Conservation (phyloP, 2,888 invertebrate species). For the Clivina fossor region DNA sequence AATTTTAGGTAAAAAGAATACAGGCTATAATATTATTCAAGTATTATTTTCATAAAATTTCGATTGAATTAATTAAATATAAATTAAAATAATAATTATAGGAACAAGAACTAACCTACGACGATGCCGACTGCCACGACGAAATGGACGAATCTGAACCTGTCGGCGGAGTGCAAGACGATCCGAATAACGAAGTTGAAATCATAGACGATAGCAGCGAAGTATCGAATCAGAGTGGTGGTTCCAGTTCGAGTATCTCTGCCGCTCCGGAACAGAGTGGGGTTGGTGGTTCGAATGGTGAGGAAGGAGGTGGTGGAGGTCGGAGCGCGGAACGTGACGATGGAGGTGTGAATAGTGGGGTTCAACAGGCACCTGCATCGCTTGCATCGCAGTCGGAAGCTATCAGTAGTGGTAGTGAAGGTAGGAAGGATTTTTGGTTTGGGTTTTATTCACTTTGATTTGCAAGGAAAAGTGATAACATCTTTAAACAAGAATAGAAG, state of each 20-base stretch:
- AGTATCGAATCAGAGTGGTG: slow-evolving; percentile 62
- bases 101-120: slow-evolving; percentile 57
- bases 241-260: slow-evolving; percentile 20
- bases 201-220: slow-evolving; percentile 67
- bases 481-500: no score
- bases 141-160: slow-evolving; percentile 53
- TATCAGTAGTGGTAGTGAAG: slow-evolving; percentile 75
- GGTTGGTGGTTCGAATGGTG: slow-evolving; percentile 56
- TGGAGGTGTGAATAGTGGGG: no score
- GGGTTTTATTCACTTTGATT: no score
- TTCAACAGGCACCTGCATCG: no score
- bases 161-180: slow-evolving; percentile 55
- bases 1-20: no score
- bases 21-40: no score
- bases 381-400: slow-evolving; percentile 61
- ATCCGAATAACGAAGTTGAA: slow-evolving; percentile 65
- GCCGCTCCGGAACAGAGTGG: slow-evolving; percentile 35
- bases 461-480: no score
- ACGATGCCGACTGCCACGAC: slow-evolving; percentile 59
- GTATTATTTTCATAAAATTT: no score
- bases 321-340: slow-evolving; percentile 46
- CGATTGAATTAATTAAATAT: no score
- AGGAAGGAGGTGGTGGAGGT: no score
- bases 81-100: no score
- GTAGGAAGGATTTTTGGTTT: no score